phyloP scores from a whole-genome alignment of 2,113 vertebrate genomes.

The Oncorhynchus mykiss region DNA sequence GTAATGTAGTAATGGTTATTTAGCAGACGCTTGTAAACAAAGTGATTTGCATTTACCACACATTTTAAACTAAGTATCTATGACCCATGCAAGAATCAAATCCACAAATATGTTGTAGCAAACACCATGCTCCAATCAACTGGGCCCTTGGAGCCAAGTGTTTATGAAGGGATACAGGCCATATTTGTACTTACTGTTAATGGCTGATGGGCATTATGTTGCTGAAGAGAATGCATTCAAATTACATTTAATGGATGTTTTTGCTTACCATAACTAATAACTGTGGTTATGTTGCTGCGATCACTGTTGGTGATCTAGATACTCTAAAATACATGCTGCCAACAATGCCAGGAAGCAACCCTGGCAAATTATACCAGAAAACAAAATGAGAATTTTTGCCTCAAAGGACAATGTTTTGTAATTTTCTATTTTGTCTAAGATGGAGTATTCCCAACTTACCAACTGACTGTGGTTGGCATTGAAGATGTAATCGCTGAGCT shows the following conservation, averaged over 20 bases:
- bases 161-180: too few species aligned
- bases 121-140: too few species aligned
- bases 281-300: neutral
- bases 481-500: slow-evolving; percentile 61
- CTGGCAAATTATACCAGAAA: slow-evolving; percentile 30
- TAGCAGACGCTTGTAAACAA: too few species aligned
- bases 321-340: neutral
- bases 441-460: slow-evolving; percentile 34
- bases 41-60: too few species aligned
- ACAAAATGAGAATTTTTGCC: slow-evolving; percentile 31
- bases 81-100: too few species aligned
- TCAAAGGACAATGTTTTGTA: slow-evolving; percentile 22
- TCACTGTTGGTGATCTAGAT: neutral
- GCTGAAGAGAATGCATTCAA: neutral
- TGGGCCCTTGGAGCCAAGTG: too few species aligned
- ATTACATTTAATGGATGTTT: neutral
- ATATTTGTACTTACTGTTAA: neutral
- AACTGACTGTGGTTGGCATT: slow-evolving; percentile 30
- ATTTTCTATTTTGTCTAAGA: slow-evolving; percentile 40
- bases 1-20: too few species aligned
- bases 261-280: slow-evolving; percentile 12
- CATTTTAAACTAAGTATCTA: too few species aligned
- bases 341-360: slow-evolving; percentile 1
- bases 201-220: neutral
- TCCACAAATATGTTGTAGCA: too few species aligned